A percentile compares a stretch with the other conserved stretches of the same genome.
These are phyloP conservation scores for Agrochola lota DNA, from an alignment of 2,888 invertebrate genomes.

Conservation along the genomic window DNA sequence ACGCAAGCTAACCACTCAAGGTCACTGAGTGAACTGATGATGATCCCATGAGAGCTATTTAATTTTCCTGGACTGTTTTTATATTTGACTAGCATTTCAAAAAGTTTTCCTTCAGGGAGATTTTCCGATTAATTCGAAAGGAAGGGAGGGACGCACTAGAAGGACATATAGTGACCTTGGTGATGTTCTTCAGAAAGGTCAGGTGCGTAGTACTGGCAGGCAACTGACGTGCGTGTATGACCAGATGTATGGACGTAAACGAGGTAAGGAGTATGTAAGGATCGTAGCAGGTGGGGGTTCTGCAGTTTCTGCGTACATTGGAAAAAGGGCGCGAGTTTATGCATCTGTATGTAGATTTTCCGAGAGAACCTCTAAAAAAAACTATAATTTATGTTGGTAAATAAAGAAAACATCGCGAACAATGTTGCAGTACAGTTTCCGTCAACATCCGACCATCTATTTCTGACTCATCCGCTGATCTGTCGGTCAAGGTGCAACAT, in stretches of 20 bases:
- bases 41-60: neutral
- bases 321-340: neutral
- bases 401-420: conserved; percentile 21
- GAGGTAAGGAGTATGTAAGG: too few species aligned
- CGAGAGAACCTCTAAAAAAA: neutral
- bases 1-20: too few species aligned
- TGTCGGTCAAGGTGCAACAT: conserved; percentile 51
- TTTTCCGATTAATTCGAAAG: neutral
- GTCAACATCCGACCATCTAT: conserved; percentile 44
- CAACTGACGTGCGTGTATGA: too few species aligned
- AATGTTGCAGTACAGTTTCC: conserved; percentile 31
- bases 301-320: neutral
- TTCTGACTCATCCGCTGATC: conserved; percentile 47
- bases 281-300: neutral
- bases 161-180: neutral
- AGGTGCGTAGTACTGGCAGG: too few species aligned
- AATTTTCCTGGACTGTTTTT: neutral
- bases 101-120: neutral
- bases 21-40: neutral
- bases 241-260: too few species aligned
- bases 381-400: neutral
- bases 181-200: neutral
- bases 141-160: too few species aligned
- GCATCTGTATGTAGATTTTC: neutral
- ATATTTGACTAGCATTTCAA: neutral